phyloP scores from a whole-genome alignment of 2,113 vertebrate genomes.

The Lasiurus borealis region DNA sequence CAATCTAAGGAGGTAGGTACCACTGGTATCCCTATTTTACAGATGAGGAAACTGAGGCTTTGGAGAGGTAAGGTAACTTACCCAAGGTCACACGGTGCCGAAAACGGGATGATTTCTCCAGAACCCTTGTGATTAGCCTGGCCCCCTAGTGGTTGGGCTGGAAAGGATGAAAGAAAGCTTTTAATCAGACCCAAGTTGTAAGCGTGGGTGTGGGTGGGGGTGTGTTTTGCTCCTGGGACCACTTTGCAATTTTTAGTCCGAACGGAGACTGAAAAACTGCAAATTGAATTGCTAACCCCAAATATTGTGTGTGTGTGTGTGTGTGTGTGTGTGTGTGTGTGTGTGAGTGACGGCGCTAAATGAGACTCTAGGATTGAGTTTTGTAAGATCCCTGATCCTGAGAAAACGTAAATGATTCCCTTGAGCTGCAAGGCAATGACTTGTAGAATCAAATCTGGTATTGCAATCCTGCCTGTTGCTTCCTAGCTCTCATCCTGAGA shows the following conservation, averaged over 20 bases:
- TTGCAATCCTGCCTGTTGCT: neutral
- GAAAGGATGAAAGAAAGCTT: constrained; percentile 21
- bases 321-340: too few species aligned
- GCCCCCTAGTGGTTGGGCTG: constrained; percentile 69
- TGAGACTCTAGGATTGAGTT: constrained; percentile 29
- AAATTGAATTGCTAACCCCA: neutral
- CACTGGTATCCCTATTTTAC: neutral
- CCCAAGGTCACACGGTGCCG: constrained; percentile 65
- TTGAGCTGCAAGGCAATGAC: neutral
- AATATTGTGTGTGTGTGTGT: neutral
- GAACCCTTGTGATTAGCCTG: constrained; percentile 6
- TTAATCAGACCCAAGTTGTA: constrained; percentile 55
- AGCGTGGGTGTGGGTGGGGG: neutral
- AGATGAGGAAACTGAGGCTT: constrained; percentile 56
- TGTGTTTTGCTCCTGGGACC: neutral
- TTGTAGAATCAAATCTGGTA: constrained; percentile 33
- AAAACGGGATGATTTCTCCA: constrained; percentile 24
- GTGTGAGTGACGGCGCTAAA: neutral
- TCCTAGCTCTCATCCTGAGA: neutral
- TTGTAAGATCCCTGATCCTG: constrained; percentile 42
- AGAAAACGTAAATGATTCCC: constrained; percentile 35
- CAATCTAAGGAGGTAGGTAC: neutral
- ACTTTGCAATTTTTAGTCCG: constrained; percentile 47
- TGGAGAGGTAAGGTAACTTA: constrained; percentile 61
- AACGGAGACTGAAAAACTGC: constrained; percentile 29